These are phyloP conservation scores for Pseudopipra pipra DNA, from an alignment of 2,113 vertebrate species.

Conservation along the genomic window DNA sequence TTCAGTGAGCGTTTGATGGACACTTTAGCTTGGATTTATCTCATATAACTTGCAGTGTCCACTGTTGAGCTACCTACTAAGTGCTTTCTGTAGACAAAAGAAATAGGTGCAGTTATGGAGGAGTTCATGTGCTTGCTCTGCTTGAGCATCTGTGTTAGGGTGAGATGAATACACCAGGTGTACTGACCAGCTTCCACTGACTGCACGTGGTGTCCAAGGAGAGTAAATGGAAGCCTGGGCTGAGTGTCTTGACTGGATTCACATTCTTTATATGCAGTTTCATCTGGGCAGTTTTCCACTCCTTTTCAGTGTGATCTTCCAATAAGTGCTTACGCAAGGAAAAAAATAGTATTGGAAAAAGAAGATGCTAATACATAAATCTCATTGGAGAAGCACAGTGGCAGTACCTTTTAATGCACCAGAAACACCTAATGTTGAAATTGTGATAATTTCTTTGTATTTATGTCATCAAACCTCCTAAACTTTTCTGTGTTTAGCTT, in stretches of 20 bases:
- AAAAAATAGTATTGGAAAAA: background rate
- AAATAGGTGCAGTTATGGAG: background rate
- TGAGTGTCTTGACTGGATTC: background rate
- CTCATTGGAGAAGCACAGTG: background rate
- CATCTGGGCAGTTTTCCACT: background rate
- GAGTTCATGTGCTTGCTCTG: background rate
- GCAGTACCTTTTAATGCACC: background rate
- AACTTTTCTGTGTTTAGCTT: background rate
- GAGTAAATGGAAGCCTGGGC: background rate
- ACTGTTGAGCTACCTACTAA: background rate
- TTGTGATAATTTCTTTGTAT: background rate
- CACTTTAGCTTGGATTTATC: background rate
- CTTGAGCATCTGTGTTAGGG: background rate
- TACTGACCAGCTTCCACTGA: background rate
- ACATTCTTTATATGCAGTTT: background rate
- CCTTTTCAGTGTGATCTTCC: background rate
- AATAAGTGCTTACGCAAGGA: background rate
- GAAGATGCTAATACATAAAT: background rate
- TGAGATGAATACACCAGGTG: background rate
- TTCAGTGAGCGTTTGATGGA: background rate
- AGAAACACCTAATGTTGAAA: background rate
- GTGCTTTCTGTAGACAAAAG: background rate
- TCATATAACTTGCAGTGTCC: background rate
- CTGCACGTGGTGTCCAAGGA: background rate
- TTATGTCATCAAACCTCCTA: background rate